Conservation (phyloP, 2,797 vertebrate species). For the Gymnopithys bicolor region DNA sequence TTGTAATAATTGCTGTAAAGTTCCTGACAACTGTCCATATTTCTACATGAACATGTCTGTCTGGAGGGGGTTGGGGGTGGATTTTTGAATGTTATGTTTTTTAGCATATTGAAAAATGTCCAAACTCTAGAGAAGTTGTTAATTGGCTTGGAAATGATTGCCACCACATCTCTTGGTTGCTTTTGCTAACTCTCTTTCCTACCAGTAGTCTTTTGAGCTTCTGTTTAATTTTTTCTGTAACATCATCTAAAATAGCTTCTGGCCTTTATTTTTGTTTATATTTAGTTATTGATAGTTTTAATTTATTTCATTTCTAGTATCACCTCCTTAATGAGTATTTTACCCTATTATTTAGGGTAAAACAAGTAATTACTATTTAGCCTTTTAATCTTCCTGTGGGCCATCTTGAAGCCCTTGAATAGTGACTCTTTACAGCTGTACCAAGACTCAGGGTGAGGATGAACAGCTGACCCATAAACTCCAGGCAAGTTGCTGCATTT, state of each 20-base stretch:
- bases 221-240: neutral
- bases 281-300: neutral
- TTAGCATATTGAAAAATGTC: neutral
- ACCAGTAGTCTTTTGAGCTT: neutral
- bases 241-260: neutral
- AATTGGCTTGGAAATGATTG: neutral
- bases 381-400: neutral
- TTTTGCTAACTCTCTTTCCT: neutral
- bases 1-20: neutral
- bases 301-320: neutral
- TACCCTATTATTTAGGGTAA: neutral
- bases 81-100: neutral
- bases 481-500: neutral
- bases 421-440: neutral
- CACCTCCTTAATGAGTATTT: neutral
- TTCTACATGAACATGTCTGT: neutral
- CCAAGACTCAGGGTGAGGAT: neutral
- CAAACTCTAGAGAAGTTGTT: neutral
- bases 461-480: constrained; percentile 39
- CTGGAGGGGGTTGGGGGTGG: no score
- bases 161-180: neutral
- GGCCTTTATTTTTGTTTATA: neutral
- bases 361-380: neutral
- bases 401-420: neutral
- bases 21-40: neutral